Conservation (phyloP, 2,888 invertebrate species). For the Dromius quadrimaculatus region DNA sequence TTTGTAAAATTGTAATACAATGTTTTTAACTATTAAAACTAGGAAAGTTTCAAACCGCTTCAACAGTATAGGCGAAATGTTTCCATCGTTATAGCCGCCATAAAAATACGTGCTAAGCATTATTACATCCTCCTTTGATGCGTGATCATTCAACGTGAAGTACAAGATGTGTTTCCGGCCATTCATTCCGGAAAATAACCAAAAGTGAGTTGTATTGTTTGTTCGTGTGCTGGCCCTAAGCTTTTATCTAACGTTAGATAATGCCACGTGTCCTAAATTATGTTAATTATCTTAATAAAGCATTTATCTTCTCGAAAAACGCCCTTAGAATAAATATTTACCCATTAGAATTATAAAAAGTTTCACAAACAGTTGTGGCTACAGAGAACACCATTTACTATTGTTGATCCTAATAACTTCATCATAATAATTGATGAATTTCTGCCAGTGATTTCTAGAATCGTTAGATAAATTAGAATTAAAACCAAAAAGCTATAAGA, state of each 20-base stretch:
- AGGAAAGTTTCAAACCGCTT: too few relatives aligned
- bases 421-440: too few relatives aligned
- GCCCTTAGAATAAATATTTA: slow-evolving; percentile 19
- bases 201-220: too few relatives aligned
- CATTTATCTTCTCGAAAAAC: neutral
- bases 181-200: neutral
- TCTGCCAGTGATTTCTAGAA: too few relatives aligned
- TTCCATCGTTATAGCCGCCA: slow-evolving; percentile 8
- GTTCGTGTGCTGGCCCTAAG: neutral
- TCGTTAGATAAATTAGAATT: too few relatives aligned
- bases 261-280: slow-evolving; percentile 29
- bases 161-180: slow-evolving; percentile 22
- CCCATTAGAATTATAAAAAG: slow-evolving; percentile 15
- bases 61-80: too few relatives aligned
- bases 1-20: too few relatives aligned
- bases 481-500: too few relatives aligned
- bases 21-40: too few relatives aligned
- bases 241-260: neutral
- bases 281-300: slow-evolving; percentile 14
- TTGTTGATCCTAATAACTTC: too few relatives aligned
- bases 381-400: too few relatives aligned
- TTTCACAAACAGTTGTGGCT: slow-evolving; percentile 13
- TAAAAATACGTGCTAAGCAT: slow-evolving; percentile 13
- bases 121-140: slow-evolving; percentile 12
- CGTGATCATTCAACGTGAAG: slow-evolving; percentile 18